Conservation (phyloP, 2,888 invertebrate genomes). For the Rhodophaea formosa region DNA sequence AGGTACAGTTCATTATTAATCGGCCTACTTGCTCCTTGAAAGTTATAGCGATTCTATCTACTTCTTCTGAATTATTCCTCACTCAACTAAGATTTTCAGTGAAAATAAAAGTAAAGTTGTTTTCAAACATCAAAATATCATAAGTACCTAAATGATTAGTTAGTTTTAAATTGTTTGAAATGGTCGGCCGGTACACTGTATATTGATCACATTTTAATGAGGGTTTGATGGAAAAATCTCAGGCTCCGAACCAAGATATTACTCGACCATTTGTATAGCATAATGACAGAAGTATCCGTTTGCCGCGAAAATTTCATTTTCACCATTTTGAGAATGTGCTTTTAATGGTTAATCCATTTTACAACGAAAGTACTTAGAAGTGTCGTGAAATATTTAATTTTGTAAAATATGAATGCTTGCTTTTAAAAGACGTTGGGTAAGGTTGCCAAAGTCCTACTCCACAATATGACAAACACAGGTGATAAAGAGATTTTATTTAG, state of each 20-base stretch:
- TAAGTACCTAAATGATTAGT: too few relatives aligned
- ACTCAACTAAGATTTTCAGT: too few relatives aligned
- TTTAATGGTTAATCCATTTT: slow-evolving; percentile 14
- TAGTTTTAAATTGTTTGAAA: neutral
- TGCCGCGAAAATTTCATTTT: slow-evolving; percentile 7
- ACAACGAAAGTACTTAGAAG: slow-evolving; percentile 10
- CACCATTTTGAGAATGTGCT: slow-evolving; percentile 3
- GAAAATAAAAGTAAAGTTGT: too few relatives aligned
- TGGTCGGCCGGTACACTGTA: slow-evolving; percentile 26
- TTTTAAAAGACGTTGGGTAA: neutral
- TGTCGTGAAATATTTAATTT: neutral
- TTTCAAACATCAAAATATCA: too few relatives aligned
- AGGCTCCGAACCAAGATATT: slow-evolving; percentile 34
- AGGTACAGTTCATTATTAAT: too few relatives aligned
- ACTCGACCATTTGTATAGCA: slow-evolving; percentile 16
- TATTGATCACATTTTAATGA: slow-evolving; percentile 57
- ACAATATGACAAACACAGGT: too few relatives aligned
- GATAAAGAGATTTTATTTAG: too few relatives aligned
- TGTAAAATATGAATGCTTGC: neutral
- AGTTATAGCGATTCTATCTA: too few relatives aligned
- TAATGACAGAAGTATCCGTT: slow-evolving; percentile 17
- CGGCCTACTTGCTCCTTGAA: too few relatives aligned
- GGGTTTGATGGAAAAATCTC: slow-evolving; percentile 46
- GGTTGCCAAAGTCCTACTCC: too few relatives aligned
- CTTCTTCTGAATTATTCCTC: too few relatives aligned